These are phyloP conservation scores for Cliona cf. orientalis DNA, from an alignment of 37 sponge, comb jelly and placozoan genomes.

Conservation along the genomic window DNA sequence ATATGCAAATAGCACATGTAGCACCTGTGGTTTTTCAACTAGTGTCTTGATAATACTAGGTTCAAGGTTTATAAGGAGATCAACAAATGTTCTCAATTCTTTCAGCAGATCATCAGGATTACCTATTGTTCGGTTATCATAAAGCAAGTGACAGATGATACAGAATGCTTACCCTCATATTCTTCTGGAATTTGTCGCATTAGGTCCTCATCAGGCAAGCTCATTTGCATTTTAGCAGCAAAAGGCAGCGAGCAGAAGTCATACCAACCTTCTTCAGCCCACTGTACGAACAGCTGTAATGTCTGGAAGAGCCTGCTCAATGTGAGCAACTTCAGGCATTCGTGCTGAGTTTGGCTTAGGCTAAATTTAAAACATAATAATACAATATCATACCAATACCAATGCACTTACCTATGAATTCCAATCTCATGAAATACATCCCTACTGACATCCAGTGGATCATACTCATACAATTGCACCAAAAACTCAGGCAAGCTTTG, in stretches of 20 bases:
- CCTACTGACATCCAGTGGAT: slow-evolving; percentile 14
- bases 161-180: slow-evolving; percentile 21
- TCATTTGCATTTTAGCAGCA: slow-evolving; percentile 57
- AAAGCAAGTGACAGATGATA: background rate
- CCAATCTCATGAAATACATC: slow-evolving; percentile 60
- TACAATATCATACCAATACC: background rate
- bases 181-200: slow-evolving; percentile 25
- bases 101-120: slow-evolving; percentile 28
- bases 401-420: slow-evolving; percentile 35
- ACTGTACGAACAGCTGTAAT: slow-evolving; percentile 61
- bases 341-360: slow-evolving; percentile 49
- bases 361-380: background rate
- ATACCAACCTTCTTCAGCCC: slow-evolving; percentile 74
- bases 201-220: slow-evolving; percentile 17
- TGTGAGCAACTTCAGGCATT: slow-evolving; percentile 34
- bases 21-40: slow-evolving; percentile 38
- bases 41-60: slow-evolving; percentile 30
- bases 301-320: slow-evolving; percentile 42
- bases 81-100: slow-evolving; percentile 21
- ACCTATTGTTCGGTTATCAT: background rate
- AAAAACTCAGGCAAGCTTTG: slow-evolving; percentile 37
- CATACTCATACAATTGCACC: slow-evolving; percentile 35
- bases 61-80: slow-evolving; percentile 38
- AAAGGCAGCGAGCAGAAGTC: slow-evolving; percentile 75
- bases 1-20: background rate